phyloP scores from a whole-genome alignment of 2,888 invertebrate species.

The Bellardia bayeri region DNA sequence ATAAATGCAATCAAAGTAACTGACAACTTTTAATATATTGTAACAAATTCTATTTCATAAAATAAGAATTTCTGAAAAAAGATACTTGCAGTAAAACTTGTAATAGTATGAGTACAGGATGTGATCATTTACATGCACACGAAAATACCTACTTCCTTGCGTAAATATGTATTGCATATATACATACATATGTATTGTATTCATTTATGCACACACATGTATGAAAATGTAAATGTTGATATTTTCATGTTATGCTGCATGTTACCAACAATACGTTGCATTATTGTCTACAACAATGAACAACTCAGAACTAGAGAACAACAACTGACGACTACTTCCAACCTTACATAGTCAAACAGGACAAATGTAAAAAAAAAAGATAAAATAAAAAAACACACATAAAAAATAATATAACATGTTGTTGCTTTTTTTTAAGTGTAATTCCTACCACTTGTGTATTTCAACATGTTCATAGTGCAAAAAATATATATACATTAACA shows the following conservation, averaged over 20 bases:
- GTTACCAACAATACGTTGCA: conserved; percentile 35
- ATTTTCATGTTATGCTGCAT: neutral
- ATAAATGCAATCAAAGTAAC: too few species aligned
- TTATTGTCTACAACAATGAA: conserved; percentile 39
- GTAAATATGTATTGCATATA: neutral
- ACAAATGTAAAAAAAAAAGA: conserved; percentile 1
- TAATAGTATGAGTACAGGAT: neutral
- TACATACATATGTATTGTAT: neutral
- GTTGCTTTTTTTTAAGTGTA: conserved; percentile 50
- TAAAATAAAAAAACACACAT: conserved; percentile 18
- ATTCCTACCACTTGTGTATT: conserved; percentile 67
- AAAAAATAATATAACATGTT: conserved; percentile 11
- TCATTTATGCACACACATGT: neutral
- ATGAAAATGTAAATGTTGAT: neutral
- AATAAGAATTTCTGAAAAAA: neutral
- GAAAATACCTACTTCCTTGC: neutral
- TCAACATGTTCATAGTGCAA: conserved; percentile 37
- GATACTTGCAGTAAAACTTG: neutral
- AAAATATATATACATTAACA: neutral
- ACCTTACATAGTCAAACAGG: conserved; percentile 15
- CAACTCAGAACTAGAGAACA: conserved; percentile 22
- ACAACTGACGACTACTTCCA: neutral
- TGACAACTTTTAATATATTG: too few species aligned
- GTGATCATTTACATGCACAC: neutral
- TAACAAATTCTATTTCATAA: too few species aligned